phyloP scores from a whole-genome alignment of 1,140 invertebrate species.

The Zelostemma sp. region DNA sequence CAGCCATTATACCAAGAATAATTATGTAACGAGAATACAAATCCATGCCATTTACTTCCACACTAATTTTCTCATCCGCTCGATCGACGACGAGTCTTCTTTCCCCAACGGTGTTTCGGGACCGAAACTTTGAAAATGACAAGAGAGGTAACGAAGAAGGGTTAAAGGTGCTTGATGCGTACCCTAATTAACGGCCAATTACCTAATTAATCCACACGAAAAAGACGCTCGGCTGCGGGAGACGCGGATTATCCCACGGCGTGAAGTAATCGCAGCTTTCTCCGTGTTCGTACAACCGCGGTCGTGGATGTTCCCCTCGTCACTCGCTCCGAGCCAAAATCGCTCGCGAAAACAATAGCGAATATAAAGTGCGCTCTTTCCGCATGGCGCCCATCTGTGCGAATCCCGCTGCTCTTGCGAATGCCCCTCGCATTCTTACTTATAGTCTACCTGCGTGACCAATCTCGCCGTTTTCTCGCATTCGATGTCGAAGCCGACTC shows the following conservation, averaged over 20 bases:
- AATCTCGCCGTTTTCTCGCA: constrained; percentile 24
- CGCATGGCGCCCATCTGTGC: constrained; percentile 52
- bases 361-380: constrained; percentile 63
- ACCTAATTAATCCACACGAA: constrained; percentile 60
- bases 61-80: no score
- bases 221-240: constrained; percentile 31
- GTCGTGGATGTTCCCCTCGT: constrained; percentile 23
- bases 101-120: no score
- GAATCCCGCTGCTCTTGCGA: constrained; percentile 45
- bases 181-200: constrained; percentile 62
- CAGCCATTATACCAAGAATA: no score
- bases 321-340: constrained; percentile 46
- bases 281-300: constrained; percentile 33
- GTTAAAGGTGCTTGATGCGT: constrained; percentile 39
- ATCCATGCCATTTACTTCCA: no score
- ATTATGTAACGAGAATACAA: no score
- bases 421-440: not conserved
- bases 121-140: no score
- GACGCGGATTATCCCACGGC: constrained; percentile 59
- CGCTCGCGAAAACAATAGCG: constrained; percentile 55
- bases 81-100: no score
- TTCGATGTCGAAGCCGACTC: constrained; percentile 7
- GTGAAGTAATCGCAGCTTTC: constrained; percentile 65
- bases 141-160: no score
- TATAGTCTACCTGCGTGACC: constrained; percentile 27